Evolutionary conservation across 2,888 invertebrate genomes (phyloP), one percentile per base, ranked within the genome.

Genomic region (Leucophora obtusa): DNA sequence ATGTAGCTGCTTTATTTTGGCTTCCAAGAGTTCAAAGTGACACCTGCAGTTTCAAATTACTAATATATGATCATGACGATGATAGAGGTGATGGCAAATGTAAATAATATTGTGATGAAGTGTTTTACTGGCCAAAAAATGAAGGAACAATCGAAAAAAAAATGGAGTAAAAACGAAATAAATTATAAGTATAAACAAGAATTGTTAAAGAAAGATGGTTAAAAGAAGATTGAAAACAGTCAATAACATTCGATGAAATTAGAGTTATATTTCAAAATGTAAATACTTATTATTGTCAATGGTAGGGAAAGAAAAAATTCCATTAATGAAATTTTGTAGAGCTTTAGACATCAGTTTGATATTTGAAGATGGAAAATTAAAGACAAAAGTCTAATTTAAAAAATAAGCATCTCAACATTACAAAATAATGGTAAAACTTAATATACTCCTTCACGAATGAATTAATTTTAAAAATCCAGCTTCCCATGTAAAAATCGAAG

Each of bases 41-140:
- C 79, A 71, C 74, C 79, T 66, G 79, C 79, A 74, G 79, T 79
- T 75, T 79, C 60, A 43, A 47, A 70, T 66, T 71, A 71, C 71
- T 66, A 51, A 66, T 59, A 54, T 77, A 59, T 76, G 53, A 72
- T 59, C 63, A 63, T 35, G 69, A 70, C 58, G 38, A 60, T 50
- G 24, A 21, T 56, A n/a, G 43, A 47, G 15, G 43, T 3, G 43
- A 47, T 47, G n/a, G 43, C 2, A 47, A 14, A 47, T 6, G n/a
- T 47, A 47, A 47, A 47, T 47, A 47, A 47, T n/a, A 47, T 6
- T 47, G 43, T 47, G 43, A 47, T 47, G 43, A 47, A 47, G n/a
- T 38, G 10, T 38, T 38, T 38, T 38, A 1, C 11, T n/a, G 3
- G 14, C 11, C 6, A 14, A 35, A 2, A 35, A 43, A 11, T 5